Evolutionary conservation across 2,888 invertebrate genomes (phyloP), one percentile per base, ranked within the genome.

Genomic region (Drosophila neonasuta): DNA sequence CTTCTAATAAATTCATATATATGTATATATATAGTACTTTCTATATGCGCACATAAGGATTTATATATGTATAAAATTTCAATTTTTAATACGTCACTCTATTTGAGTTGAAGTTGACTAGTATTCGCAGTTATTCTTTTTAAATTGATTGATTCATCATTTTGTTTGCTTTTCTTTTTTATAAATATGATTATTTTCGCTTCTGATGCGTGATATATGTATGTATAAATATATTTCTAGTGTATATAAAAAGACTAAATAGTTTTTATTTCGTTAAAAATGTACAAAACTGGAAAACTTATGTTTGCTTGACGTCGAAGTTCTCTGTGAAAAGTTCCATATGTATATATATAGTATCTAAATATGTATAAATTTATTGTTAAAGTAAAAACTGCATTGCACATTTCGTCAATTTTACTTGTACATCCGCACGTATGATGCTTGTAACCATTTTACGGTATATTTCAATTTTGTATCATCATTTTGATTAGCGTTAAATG

Each of bases 381-480:
- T 84, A 88, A 87, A 87, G 88, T 88, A 88, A 87, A 79, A 77
- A 75, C 86, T 85, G 83, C 87, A 87, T 88, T 88, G 88, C 88
- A 88, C 88, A 85, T 80, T 71, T 64, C 50, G 51, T 72, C 65
- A 61, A 68, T 60, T 59, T 72, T 68, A 55, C 17, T 44, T 10
- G 20, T 55, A 20, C 17, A 20, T 42, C 7, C 3, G 11, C 5
- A 36, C 2, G 5, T 36, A 9, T 15, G 17, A 42, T 17, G 10
- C 20, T 44, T 56, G 30, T 46, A 20, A 58, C 11, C 60, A 32
- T 62, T 46, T 57, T 41, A 52, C 11, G 49, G 42, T 39, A 39
- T 49, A 36, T 64, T 30, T 49, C 1, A 48, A 55, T 63, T 63
- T 68, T 65, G 45, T 6, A 48, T 64, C 63, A 50, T 24, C 44